Percentiles rank a stretch among this genome's conserved stretches.
Conservation (phyloP, 2,888 invertebrate genomes). For the Xestia ashworthii region DNA sequence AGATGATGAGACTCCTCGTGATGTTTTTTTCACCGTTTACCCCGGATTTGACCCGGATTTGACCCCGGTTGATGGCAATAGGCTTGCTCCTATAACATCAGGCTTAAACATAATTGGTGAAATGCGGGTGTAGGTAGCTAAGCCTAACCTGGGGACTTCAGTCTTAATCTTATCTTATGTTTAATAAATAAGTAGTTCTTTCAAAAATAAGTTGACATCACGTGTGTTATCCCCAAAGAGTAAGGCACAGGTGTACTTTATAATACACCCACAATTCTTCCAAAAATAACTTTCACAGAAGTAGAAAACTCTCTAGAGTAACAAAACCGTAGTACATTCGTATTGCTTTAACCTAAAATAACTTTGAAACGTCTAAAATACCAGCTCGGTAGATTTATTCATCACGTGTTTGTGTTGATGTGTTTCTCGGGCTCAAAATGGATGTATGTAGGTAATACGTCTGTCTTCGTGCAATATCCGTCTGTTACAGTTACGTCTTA, state of each 20-base stretch:
- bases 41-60: no score
- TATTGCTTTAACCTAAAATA: constrained; percentile 24
- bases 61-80: no score
- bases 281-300: background rate
- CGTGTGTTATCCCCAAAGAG: no score
- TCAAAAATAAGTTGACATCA: background rate
- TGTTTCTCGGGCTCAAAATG: constrained; percentile 9
- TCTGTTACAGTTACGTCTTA: constrained; percentile 5
- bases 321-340: background rate
- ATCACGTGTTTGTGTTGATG: constrained; percentile 14
- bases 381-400: constrained; percentile 41
- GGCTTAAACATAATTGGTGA: no score
- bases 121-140: no score
- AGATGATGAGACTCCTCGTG: no score
- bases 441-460: constrained; percentile 11
- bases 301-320: background rate
- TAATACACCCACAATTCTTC: background rate
- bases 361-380: constrained; percentile 10
- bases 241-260: no score
- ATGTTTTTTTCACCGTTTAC: no score
- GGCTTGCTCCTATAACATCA: no score
- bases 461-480: constrained; percentile 9
- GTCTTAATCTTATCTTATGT: no score
- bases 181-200: background rate
- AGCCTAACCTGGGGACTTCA: no score